Conservation (phyloP, 2,888 invertebrate genomes). For the Polyploca ridens region DNA sequence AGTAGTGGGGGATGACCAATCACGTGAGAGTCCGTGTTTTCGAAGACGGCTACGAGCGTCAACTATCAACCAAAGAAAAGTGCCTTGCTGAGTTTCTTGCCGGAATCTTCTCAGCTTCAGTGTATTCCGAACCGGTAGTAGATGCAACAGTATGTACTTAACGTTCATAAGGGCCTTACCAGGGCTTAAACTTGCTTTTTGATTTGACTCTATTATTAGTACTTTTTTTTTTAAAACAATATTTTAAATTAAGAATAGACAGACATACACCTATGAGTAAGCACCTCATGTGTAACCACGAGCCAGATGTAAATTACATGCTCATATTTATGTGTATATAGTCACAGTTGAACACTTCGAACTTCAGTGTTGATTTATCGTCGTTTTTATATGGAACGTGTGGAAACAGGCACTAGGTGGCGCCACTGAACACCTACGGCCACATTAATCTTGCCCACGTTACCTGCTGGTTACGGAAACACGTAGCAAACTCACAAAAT, state of each 20-base stretch:
- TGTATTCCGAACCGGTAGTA: no score
- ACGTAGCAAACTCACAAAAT: slow-evolving; percentile 34
- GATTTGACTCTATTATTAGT: no score
- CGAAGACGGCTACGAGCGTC: no score
- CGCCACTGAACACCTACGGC: slow-evolving; percentile 19
- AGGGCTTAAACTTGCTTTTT: no score
- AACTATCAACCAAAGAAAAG: no score
- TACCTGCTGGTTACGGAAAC: slow-evolving; percentile 32
- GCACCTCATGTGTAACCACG: neutral
- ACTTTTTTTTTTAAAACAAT: no score
- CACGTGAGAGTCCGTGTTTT: no score
- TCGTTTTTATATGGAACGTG: slow-evolving; percentile 6
- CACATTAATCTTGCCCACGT: slow-evolving; percentile 44
- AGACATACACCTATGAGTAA: neutral
- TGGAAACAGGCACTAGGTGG: neutral
- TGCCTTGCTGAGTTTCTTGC: no score
- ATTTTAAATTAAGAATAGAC: neutral
- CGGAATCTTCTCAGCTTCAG: no score
- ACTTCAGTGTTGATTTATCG: slow-evolving; percentile 7
- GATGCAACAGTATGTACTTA: no score
- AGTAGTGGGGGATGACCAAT: no score
- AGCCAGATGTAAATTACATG: neutral
- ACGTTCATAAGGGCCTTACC: no score
- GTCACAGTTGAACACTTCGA: slow-evolving; percentile 1
- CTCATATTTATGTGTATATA: neutral